Evolutionary conservation across 2,888 invertebrate genomes (phyloP), one percentile per base, ranked within the genome.

Genomic region (Parthenolecanium corni): DNA sequence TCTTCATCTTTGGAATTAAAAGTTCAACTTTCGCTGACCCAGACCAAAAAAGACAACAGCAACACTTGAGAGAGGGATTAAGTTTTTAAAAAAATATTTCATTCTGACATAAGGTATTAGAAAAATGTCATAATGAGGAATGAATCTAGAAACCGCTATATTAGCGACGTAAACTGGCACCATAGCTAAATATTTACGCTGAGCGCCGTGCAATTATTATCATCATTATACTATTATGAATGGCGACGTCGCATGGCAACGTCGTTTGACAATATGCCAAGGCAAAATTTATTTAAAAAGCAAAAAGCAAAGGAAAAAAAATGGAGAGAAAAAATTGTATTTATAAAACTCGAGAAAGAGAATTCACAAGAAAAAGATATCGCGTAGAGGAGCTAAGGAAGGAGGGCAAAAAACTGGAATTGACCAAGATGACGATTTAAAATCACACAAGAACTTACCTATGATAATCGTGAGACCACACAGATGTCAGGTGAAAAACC

Each of bases 231-330:
- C 20, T 31, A 38, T 52, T 52, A 52, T 52, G 52, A 52, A 52
- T 52, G 52, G 52, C 52, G 52, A 52, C 52, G 52, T 31, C 38
- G 31, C 36, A 36, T 31, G 52, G 52, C 52, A 31, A 52, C 31
- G 12, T 38, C 52, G 25, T 52, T 52, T 52, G 52, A 52, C 52
- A 52, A 52, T 52, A 52, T 52, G 52, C 49, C 49, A 49, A 49
- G 49, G 49, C 21, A 23, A 23, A 49, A 49, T 49, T 49, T 49
- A 23, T 14, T 20, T 20, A 20, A 49, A 49, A 23, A 23, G 21
- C 5, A 23, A 49, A 23, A 49, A 49, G 21, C 20, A 49, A 49
- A 21, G 18, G 21, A 49, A 49, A 18, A 21, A 49, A 49, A 21
- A 21, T 14, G 21, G 21, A 49, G 49, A 49, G 46, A n/a, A 18